These are phyloP conservation scores for Passer montanus DNA, from an alignment of 2,113 vertebrate genomes.

Conservation along the genomic window DNA sequence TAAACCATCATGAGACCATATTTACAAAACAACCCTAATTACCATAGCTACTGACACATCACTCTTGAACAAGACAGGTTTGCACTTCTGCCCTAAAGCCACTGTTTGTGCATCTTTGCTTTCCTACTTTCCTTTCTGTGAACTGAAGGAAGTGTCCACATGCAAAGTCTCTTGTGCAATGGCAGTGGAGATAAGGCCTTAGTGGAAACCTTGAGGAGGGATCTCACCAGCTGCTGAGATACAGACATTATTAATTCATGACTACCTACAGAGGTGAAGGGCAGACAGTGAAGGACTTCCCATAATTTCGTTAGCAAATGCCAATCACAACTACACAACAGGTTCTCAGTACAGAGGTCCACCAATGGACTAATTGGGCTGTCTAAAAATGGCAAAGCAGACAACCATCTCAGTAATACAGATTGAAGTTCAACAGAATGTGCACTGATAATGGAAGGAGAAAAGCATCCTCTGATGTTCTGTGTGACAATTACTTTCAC, in stretches of 20 bases:
- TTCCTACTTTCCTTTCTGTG: neutral
- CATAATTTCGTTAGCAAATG: neutral
- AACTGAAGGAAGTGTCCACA: fast-evolving
- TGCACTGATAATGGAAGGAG: neutral
- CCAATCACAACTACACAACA: no score
- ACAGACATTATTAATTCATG: neutral
- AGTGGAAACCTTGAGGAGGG: neutral
- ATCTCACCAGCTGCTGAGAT: neutral
- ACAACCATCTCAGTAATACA: neutral
- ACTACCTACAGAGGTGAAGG: neutral
- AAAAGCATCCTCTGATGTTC: neutral
- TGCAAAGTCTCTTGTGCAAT: neutral
- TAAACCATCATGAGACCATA: neutral
- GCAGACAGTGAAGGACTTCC: neutral
- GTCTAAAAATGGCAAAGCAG: neutral
- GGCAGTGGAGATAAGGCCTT: neutral
- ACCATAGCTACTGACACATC: neutral
- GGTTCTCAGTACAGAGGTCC: neutral
- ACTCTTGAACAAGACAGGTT: neutral
- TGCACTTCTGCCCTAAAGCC: neutral
- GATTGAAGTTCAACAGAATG: neutral
- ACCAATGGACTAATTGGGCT: neutral
- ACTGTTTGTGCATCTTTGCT: neutral
- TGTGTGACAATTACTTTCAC: neutral
- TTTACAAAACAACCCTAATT: neutral